Base-by-base conservation (phyloP, 2,888 invertebrate species). In the Matsumyia berberina region DNA sequence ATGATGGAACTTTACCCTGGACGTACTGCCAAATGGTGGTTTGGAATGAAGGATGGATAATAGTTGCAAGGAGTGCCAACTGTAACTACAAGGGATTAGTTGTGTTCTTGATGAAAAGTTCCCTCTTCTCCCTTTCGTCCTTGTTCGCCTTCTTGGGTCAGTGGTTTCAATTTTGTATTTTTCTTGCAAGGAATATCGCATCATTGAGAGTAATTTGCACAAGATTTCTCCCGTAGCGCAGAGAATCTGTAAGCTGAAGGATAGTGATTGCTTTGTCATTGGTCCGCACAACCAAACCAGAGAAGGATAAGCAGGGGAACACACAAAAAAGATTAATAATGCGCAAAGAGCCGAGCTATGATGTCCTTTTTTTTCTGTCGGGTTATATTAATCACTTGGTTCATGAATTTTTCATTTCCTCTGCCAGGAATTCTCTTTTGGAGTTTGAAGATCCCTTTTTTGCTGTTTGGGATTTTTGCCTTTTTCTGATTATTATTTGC, bases 31-130 rank as follows among this genome's bases (percentile, higher is more conserved):
- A 74, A 85, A 80, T 80, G 51, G 42, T 1, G 11, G 3, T 5
- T 5, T 35, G 12, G 7, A 3, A n/a, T 17, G 4, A 19, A 64
- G 37, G 53, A n/a, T 51, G 62, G 51, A 15, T 51, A 66, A 66
- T 77, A 77, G 67, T 76, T 67, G 15, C 35, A 67, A 39, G 46
- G 53, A 39, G 53, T 55, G 64, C 42, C 64, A 78, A 78, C 60
- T 62, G 70, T 70, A 78, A 78, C 62, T 78, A 78, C 62, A 69
- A 60, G 37, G 70, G 78, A 70, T 78, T 78, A 78, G 51, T 44
- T 12, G 60, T 49, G 58, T 8, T 24, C 24, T 44, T 67, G 51
- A 60, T 77, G 77, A 67, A 51, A 51, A 58, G 31, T 60, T 15
- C 62, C 39, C 67, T 67, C 49, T 39, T 19, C 15, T 24, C 24